These are phyloP conservation scores for Synchiropus splendidus DNA, from an alignment of 2,113 vertebrate genomes.

Conservation along the genomic window DNA sequence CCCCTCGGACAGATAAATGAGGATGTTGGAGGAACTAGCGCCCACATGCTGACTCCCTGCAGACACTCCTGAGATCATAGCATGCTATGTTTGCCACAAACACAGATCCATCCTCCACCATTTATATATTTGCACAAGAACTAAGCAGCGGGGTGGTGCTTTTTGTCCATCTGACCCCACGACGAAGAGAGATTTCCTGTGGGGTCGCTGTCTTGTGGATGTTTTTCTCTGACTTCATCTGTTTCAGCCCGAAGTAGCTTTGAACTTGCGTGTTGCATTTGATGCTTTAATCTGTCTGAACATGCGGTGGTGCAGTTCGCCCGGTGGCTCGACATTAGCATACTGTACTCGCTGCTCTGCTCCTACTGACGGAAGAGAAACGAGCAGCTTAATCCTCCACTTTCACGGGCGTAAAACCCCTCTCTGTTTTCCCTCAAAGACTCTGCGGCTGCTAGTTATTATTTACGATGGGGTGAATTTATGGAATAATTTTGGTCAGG, in stretches of 20 bases:
- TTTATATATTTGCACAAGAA: conserved; percentile 20
- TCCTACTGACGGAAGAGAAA: no score
- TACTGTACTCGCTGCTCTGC: conserved; percentile 31
- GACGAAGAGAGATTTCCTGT: conserved; percentile 29
- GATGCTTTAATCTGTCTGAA: conserved; percentile 42
- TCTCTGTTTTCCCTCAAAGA: conserved; percentile 52
- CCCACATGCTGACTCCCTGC: conserved; percentile 42
- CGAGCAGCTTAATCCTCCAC: conserved; percentile 40
- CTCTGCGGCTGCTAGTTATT: conserved; percentile 66
- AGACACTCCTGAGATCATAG: conserved; percentile 38
- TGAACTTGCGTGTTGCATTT: conserved; percentile 31
- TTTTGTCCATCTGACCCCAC: conserved; percentile 32
- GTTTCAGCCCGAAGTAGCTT: conserved; percentile 31
- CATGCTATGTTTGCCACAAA: conserved; percentile 23
- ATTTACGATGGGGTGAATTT: conserved; percentile 74
- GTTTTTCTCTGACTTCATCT: conserved; percentile 23
- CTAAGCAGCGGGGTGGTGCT: conserved; percentile 25
- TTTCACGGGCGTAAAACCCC: conserved; percentile 50
- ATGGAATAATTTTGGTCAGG: conserved; percentile 70
- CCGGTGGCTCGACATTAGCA: conserved; percentile 45
- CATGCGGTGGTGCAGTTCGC: conserved; percentile 31
- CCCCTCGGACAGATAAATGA: conserved; percentile 60
- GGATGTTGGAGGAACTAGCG: conserved; percentile 49
- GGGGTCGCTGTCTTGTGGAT: conserved; percentile 26
- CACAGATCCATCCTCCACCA: background rate